Conservation (phyloP, 1,140 invertebrate genomes). For the Diuraphis noxia region DNA sequence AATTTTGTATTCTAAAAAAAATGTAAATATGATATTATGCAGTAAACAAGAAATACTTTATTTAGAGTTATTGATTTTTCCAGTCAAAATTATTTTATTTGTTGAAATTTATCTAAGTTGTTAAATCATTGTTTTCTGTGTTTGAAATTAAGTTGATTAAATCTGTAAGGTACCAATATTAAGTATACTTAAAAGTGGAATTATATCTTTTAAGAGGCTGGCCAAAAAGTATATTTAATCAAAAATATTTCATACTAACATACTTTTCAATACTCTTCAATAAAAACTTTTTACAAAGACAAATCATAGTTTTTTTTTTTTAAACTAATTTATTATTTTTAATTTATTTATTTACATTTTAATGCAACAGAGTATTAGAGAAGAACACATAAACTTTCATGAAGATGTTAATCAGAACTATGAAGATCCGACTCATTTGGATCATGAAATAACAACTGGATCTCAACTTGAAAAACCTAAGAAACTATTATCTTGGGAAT, state of each 20-base stretch:
- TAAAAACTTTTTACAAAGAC: not conserved
- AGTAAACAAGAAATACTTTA: not conserved
- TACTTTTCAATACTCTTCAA: not conserved
- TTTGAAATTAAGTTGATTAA: not conserved
- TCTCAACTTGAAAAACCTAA: slow-evolving; percentile 24
- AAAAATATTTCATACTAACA: not conserved
- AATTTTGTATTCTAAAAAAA: not conserved
- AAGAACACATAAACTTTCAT: slow-evolving; percentile 14
- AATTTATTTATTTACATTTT: not conserved
- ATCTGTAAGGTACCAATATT: not conserved
- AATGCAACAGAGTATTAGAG: slow-evolving; percentile 17
- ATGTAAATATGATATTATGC: not conserved
- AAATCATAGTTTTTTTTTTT: not conserved
- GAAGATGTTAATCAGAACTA: not conserved
- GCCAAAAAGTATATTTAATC: not conserved
- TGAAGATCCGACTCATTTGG: not conserved
- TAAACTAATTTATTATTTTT: not conserved
- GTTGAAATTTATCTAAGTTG: not conserved
- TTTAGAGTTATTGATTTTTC: not conserved
- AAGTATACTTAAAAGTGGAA: not conserved
- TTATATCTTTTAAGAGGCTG: not conserved
- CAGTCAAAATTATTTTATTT: not conserved
- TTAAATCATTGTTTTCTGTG: not conserved
- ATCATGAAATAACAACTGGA: slow-evolving; percentile 26
- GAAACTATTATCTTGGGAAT: slow-evolving; percentile 47